A percentile compares a stretch with the other conserved stretches of the same genome.
phyloP scores from a whole-genome alignment of 2,797 vertebrate species.

The Atherinosoma microstoma region DNA sequence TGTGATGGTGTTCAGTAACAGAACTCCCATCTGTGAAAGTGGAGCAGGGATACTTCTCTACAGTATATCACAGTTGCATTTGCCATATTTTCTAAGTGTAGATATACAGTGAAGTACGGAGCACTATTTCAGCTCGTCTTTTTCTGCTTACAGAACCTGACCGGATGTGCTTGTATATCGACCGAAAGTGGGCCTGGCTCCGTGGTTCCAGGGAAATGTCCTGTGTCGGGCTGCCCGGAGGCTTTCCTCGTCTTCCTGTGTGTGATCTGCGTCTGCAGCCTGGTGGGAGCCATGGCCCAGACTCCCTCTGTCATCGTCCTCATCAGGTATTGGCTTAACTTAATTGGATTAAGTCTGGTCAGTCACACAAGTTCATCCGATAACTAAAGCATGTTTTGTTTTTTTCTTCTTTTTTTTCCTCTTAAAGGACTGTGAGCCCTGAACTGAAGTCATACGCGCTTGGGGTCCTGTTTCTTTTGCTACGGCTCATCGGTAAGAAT shows the following conservation, averaged over 20 bases:
- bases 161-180: conserved; percentile 89
- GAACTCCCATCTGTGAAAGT: background rate
- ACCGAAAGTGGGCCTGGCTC: conserved; percentile 83
- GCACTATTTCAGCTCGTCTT: background rate
- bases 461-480: conserved; percentile 94
- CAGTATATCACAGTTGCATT: background rate
- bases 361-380: background rate
- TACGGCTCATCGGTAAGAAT: conserved; percentile 92
- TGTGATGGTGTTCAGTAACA: background rate
- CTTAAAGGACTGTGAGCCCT: conserved; percentile 92
- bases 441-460: conserved; percentile 98
- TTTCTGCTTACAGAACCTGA: conserved; percentile 88
- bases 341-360: background rate
- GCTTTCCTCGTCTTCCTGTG: conserved; percentile 96
- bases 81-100: background rate
- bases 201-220: conserved; percentile 92
- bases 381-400: background rate
- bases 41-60: background rate
- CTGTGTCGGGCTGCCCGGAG: conserved; percentile 92
- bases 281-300: conserved; percentile 98
- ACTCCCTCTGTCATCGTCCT: conserved; percentile 97
- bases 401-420: conserved; percentile 2
- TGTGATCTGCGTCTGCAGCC: conserved; percentile 96
- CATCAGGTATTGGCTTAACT: conserved; percentile 87
- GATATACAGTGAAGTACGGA: background rate